These are phyloP conservation scores for Conistra vaccinii DNA, from an alignment of 2,888 invertebrate genomes.

Conservation along the genomic window DNA sequence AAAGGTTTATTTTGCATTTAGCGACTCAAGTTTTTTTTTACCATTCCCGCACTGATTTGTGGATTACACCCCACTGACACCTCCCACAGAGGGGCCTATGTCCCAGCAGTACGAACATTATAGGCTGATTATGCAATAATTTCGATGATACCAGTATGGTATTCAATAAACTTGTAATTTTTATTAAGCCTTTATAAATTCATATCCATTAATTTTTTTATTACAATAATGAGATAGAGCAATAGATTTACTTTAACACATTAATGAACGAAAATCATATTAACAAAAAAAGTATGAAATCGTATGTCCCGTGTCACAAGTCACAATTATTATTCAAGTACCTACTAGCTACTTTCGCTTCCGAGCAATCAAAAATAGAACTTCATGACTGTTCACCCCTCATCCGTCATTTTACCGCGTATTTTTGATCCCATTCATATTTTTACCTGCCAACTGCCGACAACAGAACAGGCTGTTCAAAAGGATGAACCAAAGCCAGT, in stretches of 20 bases:
- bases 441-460: slow-evolving; percentile 37
- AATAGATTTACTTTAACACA: not conserved
- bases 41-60: no score
- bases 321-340: not conserved
- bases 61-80: no score
- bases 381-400: not conserved
- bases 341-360: not conserved
- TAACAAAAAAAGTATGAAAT: not conserved
- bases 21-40: not conserved
- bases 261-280: not conserved
- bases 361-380: slow-evolving; percentile 18
- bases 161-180: no score
- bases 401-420: slow-evolving; percentile 25
- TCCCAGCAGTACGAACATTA: no score
- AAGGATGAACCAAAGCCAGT: slow-evolving; percentile 34
- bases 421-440: slow-evolving; percentile 52
- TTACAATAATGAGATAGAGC: no score
- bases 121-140: no score
- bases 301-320: not conserved
- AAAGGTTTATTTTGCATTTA: not conserved
- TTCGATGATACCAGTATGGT: no score
- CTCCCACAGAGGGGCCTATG: no score
- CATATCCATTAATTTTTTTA: no score
- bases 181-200: no score
- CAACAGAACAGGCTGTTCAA: slow-evolving; percentile 28